These are phyloP conservation scores for Schrankia costaestrigalis DNA, from an alignment of 2,888 invertebrate species.

Conservation along the genomic window DNA sequence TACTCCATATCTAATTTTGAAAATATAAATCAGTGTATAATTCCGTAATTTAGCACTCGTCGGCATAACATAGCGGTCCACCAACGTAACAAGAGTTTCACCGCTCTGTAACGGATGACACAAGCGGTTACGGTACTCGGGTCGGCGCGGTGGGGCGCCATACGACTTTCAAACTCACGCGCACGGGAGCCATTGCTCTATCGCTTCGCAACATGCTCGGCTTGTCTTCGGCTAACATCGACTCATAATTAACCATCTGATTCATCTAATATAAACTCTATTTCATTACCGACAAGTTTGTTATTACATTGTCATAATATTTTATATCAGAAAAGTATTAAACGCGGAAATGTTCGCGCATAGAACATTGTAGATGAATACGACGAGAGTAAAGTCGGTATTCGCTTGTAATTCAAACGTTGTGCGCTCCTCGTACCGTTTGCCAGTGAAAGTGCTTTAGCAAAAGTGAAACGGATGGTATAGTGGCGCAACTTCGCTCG, in stretches of 20 bases:
- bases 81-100: constrained; percentile 69
- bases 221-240: constrained; percentile 45
- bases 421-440: constrained; percentile 53
- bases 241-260: constrained; percentile 21
- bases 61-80: constrained; percentile 64
- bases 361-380: constrained; percentile 19
- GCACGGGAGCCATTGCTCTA: constrained; percentile 47
- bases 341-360: constrained; percentile 16
- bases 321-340: constrained; percentile 15
- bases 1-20: no score
- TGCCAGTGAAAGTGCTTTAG: constrained; percentile 73
- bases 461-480: constrained; percentile 76
- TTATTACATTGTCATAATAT: constrained; percentile 28
- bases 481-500: constrained; percentile 59
- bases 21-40: constrained; percentile 36
- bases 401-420: constrained; percentile 39
- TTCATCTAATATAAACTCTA: constrained; percentile 31
- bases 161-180: constrained; percentile 69
- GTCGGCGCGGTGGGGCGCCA: constrained; percentile 33
- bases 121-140: constrained; percentile 72
- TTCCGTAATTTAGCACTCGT: constrained; percentile 35
- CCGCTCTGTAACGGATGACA: constrained; percentile 74
- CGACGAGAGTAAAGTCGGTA: constrained; percentile 35
- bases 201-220: constrained; percentile 35
- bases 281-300: constrained; percentile 24